phyloP scores from a whole-genome alignment of 2,888 invertebrate genomes.

The Agrotis segetum region DNA sequence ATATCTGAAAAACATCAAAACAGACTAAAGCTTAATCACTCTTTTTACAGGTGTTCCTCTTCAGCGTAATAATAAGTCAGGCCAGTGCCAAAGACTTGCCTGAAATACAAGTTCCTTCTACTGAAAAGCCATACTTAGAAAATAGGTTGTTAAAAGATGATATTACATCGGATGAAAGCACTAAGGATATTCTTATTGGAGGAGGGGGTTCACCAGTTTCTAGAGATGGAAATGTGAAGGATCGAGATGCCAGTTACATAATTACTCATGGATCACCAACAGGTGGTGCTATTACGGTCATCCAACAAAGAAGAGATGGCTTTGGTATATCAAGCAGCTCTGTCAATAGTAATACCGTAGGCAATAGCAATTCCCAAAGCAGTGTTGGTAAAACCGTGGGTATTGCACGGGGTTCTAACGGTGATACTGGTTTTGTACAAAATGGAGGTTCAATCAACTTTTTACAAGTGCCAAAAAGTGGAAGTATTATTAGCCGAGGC shows the following conservation, averaged over 20 bases:
- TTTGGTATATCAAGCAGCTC: not conserved
- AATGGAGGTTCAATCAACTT: not conserved
- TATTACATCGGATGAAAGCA: too few species aligned
- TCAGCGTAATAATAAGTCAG: constrained; percentile 32
- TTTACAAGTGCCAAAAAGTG: not conserved
- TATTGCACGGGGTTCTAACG: not conserved
- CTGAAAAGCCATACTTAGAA: too few species aligned
- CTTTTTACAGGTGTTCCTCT: constrained; percentile 47
- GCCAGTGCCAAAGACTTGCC: constrained; percentile 2
- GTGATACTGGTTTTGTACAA: not conserved
- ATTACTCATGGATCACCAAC: constrained; percentile 15
- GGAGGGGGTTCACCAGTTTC: constrained; percentile 26
- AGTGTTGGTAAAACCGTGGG: constrained; percentile 6
- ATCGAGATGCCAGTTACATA: constrained; percentile 8
- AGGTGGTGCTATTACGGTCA: constrained; percentile 9
- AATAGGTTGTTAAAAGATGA: too few species aligned
- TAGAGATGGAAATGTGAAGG: not conserved
- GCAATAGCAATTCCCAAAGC: constrained; percentile 11
- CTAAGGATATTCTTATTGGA: not conserved
- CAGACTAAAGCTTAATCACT: not conserved
- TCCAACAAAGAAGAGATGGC: constrained; percentile 14
- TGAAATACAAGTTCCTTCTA: too few species aligned
- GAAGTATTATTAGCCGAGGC: not conserved
- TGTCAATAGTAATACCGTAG: constrained; percentile 10
- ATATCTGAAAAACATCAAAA: not conserved